Conservation (phyloP, 1,140 invertebrate genomes). For the Zaprionus ornatus region DNA sequence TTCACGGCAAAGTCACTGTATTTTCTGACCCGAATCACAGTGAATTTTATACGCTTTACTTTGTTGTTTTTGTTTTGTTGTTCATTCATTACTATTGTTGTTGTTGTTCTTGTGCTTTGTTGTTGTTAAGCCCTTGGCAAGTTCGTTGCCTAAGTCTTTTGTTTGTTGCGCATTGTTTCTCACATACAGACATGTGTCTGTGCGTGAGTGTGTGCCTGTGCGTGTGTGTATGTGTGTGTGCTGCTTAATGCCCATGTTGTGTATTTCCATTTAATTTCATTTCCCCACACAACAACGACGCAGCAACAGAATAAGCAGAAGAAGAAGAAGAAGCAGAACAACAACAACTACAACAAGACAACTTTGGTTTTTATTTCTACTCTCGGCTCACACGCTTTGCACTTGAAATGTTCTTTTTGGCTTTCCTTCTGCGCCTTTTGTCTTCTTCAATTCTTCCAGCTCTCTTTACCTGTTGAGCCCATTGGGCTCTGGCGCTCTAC, state of each 20-base stretch:
- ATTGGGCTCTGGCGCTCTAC: constrained; percentile 11
- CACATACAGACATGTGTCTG: constrained; percentile 7
- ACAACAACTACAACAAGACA: constrained; percentile 21
- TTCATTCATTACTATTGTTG: background rate
- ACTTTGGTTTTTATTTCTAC: constrained; percentile 66
- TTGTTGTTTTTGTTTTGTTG: background rate
- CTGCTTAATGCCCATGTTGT: constrained; percentile 45
- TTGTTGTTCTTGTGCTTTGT: constrained; percentile 3
- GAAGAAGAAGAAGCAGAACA: background rate
- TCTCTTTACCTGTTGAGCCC: constrained; percentile 16
- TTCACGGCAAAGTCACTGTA: constrained; percentile 28
- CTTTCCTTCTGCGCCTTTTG: constrained; percentile 42
- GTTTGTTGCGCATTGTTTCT: constrained; percentile 53
- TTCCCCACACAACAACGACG: constrained; percentile 32
- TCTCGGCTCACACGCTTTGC: constrained; percentile 73
- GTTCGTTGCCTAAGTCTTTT: constrained; percentile 80
- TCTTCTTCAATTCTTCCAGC: constrained; percentile 1
- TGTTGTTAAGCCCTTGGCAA: constrained; percentile 35
- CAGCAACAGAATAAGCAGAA: background rate
- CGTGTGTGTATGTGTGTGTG: constrained; percentile 20
- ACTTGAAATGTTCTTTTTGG: constrained; percentile 69
- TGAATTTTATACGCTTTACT: constrained; percentile 19
- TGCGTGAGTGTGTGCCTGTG: background rate
- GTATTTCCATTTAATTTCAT: constrained; percentile 56
- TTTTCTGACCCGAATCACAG: constrained; percentile 34